Evolutionary conservation across 2,797 vertebrate species (phyloP).

Genomic region (Enteromius afrohamiltoni): DNA sequence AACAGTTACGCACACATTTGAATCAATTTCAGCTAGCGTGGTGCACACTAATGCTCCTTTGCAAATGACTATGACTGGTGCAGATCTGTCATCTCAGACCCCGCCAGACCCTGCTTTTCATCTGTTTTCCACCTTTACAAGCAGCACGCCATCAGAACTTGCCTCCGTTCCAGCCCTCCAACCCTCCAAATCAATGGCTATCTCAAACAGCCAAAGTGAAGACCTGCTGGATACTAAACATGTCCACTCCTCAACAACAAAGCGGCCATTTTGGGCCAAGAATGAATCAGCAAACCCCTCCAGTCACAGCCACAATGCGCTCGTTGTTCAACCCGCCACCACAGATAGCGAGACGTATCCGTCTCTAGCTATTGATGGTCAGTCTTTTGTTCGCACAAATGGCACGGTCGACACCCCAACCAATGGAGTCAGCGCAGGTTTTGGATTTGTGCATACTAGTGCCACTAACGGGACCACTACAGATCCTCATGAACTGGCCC

Average conservation of each 20-base stretch:
- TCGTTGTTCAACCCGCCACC: slow-evolving; percentile 52
- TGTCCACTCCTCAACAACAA: slow-evolving; percentile 39
- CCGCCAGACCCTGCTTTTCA: slow-evolving; percentile 54
- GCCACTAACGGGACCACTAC: slow-evolving; percentile 54
- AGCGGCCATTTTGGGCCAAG: slow-evolving; percentile 43
- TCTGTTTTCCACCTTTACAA: slow-evolving; percentile 34
- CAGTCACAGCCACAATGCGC: slow-evolving; percentile 54
- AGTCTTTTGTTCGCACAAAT: slow-evolving; percentile 58
- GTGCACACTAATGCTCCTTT: slow-evolving; percentile 6
- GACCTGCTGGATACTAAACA: slow-evolving; percentile 53
- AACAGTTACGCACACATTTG: neutral
- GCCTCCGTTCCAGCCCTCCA: slow-evolving; percentile 26
- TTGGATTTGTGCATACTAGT: slow-evolving; percentile 51
- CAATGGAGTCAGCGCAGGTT: slow-evolving; percentile 50
- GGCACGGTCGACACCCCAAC: slow-evolving; percentile 53
- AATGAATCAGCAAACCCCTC: slow-evolving; percentile 54
- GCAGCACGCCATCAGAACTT: slow-evolving; percentile 41
- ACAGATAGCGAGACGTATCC: slow-evolving; percentile 56
- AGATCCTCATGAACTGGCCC: slow-evolving; percentile 55
- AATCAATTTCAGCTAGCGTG: neutral
- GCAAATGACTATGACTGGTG: slow-evolving; percentile 23
- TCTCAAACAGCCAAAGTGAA: slow-evolving; percentile 35
- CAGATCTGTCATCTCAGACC: slow-evolving; percentile 48
- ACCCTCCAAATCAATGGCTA: slow-evolving; percentile 40
- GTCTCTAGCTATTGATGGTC: slow-evolving; percentile 39